Conservation (phyloP, 1,140 invertebrate genomes). For the Chironomus striatipennis region DNA sequence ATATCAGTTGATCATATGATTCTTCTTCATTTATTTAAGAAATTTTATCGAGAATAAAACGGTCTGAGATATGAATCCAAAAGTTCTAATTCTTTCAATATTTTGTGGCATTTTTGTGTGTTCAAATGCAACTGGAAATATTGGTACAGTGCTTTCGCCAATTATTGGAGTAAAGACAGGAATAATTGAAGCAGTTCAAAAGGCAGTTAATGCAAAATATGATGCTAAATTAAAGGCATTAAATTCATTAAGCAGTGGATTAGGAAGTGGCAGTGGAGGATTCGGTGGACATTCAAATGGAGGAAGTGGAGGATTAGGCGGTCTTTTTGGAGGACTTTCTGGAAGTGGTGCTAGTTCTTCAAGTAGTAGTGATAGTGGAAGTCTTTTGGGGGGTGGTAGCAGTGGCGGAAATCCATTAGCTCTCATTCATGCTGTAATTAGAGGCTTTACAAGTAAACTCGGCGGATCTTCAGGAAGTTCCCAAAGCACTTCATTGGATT, state of each 20-base stretch:
- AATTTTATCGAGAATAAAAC: background rate
- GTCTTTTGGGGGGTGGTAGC: no score
- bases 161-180: background rate
- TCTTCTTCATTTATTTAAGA: background rate
- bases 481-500: background rate
- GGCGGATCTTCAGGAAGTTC: background rate
- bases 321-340: background rate
- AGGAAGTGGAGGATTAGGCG: background rate
- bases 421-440: no score
- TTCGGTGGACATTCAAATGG: background rate
- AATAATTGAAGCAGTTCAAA: background rate
- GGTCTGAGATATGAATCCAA: background rate
- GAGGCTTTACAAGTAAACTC: no score
- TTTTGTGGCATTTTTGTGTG: background rate
- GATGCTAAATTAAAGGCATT: background rate
- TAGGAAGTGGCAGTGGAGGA: background rate
- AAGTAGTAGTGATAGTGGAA: background rate
- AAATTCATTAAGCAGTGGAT: background rate
- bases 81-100: background rate
- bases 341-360: background rate
- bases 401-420: background rate
- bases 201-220: background rate
- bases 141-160: background rate
- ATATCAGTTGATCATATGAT: conserved; percentile 1
- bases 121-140: background rate